phyloP scores from a whole-genome alignment of 2,888 invertebrate species.

The Aphodius sticticus region DNA sequence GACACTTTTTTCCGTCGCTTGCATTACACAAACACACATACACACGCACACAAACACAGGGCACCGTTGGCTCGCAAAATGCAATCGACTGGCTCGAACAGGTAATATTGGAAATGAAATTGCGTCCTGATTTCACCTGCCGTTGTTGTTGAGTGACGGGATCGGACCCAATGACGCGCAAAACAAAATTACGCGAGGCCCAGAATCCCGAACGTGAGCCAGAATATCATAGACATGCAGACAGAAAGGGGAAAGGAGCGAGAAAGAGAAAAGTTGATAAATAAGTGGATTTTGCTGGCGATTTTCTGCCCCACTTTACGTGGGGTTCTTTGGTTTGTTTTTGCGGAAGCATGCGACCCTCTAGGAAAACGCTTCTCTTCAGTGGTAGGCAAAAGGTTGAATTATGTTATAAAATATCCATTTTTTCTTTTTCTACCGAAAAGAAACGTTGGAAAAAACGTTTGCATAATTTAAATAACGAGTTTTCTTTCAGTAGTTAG shows the following conservation, averaged over 20 bases:
- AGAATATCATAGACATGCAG: background rate
- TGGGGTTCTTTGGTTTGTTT: conserved; percentile 7
- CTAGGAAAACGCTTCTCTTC: background rate
- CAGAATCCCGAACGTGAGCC: background rate
- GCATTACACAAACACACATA: background rate
- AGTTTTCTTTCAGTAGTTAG: too few species aligned
- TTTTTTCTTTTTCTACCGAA: background rate
- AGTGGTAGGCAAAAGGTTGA: background rate
- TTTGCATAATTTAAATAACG: background rate
- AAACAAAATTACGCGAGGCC: conserved; percentile 20
- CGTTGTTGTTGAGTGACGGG: conserved; percentile 15
- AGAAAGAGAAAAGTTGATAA: background rate
- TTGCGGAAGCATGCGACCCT: background rate
- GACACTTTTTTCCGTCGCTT: too few species aligned
- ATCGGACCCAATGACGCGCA: conserved; percentile 11
- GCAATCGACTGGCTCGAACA: background rate
- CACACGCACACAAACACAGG: background rate
- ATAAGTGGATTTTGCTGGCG: conserved; percentile 12
- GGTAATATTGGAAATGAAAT: conserved; percentile 27
- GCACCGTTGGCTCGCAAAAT: background rate
- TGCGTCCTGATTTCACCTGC: background rate
- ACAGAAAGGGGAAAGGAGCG: background rate
- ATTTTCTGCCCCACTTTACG: background rate
- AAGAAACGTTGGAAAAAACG: background rate
- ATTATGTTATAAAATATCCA: background rate